A percentile compares a stretch with the other conserved stretches of the same genome.
phyloP scores from a whole-genome alignment of 2,888 invertebrate species.

The Coelinius sp. region DNA sequence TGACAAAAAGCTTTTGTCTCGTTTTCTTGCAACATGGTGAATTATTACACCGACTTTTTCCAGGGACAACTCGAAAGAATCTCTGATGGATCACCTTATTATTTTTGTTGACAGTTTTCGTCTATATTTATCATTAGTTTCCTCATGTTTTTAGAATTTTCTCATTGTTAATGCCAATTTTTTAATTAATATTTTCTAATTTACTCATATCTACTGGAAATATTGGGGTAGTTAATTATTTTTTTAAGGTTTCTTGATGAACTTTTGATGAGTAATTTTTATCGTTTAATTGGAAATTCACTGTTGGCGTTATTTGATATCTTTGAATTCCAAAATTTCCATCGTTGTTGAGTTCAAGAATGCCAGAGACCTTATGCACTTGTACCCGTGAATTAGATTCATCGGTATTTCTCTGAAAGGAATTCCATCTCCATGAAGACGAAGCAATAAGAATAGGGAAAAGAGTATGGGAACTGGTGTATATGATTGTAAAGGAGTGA shows the following conservation, averaged over 20 bases:
- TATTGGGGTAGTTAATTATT: too few relatives aligned
- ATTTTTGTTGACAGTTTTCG: slow-evolving; percentile 7
- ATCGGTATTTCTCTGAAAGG: background rate
- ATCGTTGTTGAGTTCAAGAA: background rate
- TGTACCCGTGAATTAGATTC: background rate
- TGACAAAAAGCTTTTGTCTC: slow-evolving; percentile 13
- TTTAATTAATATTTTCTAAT: background rate
- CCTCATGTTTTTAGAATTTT: background rate
- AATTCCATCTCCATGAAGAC: slow-evolving; percentile 7
- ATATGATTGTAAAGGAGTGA: background rate
- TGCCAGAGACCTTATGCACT: background rate
- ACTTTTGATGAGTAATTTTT: too few relatives aligned
- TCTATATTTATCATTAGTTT: background rate
- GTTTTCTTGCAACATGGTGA: slow-evolving; percentile 19
- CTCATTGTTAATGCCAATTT: background rate
- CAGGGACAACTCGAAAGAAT: background rate
- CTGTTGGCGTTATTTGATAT: background rate
- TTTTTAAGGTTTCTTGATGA: too few relatives aligned
- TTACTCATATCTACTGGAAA: too few relatives aligned
- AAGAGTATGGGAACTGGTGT: background rate
- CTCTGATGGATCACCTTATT: slow-evolving; percentile 20
- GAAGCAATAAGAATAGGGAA: slow-evolving; percentile 1
- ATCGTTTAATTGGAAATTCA: too few relatives aligned
- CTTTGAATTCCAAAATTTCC: background rate
- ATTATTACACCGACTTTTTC: slow-evolving; percentile 15